Base-by-base conservation (phyloP, 2,797 vertebrate genomes). In the Falco cherrug region DNA sequence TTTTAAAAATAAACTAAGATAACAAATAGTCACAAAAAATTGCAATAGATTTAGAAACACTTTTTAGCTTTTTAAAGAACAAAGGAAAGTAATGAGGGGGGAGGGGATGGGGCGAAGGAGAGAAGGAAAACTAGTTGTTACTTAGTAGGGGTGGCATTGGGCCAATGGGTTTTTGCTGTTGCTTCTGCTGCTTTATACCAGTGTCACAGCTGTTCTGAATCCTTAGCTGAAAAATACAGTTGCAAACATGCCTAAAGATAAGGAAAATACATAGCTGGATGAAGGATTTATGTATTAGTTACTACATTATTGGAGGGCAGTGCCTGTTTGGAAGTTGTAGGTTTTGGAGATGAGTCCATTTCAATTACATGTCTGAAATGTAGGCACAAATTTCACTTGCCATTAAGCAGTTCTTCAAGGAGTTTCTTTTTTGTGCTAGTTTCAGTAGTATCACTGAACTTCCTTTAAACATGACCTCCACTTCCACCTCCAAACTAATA, bases 31-130 rank as follows among this genome's bases (percentile, higher is more conserved):
- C 13, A 59, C 13, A 45, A 57, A 73, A 68, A 3, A 7, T 56
- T 71, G 13, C 1, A 28, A 29, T 45, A 22, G 3, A 3, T 79
- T 92, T 47, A 71, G 9, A 43, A 53, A 53, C 57, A 24, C 1
- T 68, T 65, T 81, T 84, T 35, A 56, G 14, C 3, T 73, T 90
- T 65, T 78, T 37, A 69, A 60, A 68, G 15, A 70, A 39, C 39
- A 53, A 15, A 16, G 6, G 6, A 48, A 88, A 31, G 9, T 3
- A 48, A 29, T 28, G 11, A 21, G 43, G 4, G 8, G 10, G 8
- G 3, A 3, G 5, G 16, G 11, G 5, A 33, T 9, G 3, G 21
- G 67, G 28, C 9, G 20, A 35, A 7, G 1, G 5, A 35, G 5
- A 29, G 45, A 57, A 45, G 20, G 33, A 85, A 31, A 70, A 64